Evolutionary conservation across 2,797 vertebrate genomes (phyloP).

Genomic region (Onychomys torridus): DNA sequence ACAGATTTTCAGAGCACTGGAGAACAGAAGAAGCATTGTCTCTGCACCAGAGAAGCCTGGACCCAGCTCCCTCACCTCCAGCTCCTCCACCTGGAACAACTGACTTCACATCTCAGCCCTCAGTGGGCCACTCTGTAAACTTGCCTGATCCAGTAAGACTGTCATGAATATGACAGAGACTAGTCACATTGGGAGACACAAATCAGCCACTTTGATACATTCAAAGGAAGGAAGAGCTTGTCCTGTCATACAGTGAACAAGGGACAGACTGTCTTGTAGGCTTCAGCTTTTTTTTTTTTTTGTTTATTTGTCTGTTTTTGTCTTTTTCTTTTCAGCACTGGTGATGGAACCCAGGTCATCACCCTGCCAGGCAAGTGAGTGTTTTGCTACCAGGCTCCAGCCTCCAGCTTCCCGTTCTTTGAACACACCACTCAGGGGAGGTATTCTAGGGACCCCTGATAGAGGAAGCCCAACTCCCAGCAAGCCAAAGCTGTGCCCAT

Average conservation of each 20-base stretch:
- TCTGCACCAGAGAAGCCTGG: rapidly evolving
- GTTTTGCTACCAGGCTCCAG: background rate
- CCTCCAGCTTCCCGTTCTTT: background rate
- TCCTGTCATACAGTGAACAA: background rate
- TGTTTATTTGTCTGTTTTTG: too few relatives aligned
- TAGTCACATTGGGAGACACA: background rate
- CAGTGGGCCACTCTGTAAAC: background rate
- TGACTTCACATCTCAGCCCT: background rate
- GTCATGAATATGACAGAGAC: background rate
- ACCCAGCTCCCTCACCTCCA: background rate
- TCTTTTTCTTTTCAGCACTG: background rate
- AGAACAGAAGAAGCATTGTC: background rate
- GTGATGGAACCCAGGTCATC: background rate
- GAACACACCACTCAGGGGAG: background rate
- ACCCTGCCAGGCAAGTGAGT: background rate
- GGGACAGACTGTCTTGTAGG: background rate
- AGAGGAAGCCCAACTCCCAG: background rate
- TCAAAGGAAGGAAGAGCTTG: background rate
- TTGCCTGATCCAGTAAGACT: too few relatives aligned
- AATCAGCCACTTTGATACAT: background rate
- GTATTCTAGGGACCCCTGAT: background rate
- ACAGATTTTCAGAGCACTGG: background rate
- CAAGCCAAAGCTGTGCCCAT: rapidly evolving
- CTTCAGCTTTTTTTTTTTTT: background rate
- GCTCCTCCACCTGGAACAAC: background rate